A percentile compares a stretch with the other conserved stretches of the same genome.
Evolutionary conservation across 2,113 vertebrate species (phyloP).

Genomic region (Chionis minor): DNA sequence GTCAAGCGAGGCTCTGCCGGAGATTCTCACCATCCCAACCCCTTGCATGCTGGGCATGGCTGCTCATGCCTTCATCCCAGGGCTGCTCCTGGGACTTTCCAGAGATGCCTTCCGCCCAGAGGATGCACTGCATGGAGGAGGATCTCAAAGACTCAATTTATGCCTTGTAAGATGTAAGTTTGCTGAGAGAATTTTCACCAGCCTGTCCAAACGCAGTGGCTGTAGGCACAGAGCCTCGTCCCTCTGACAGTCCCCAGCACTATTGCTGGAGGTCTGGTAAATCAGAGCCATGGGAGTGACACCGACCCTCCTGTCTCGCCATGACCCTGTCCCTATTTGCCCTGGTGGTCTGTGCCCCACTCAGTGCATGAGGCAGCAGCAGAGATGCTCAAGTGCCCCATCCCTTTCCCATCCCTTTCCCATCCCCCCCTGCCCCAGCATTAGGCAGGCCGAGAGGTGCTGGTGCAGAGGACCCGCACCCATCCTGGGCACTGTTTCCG

Average conservation of each 20-base stretch:
- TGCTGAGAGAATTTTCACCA: background rate
- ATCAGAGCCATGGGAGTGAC: background rate
- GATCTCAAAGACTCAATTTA: background rate
- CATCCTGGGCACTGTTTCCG: accelerated
- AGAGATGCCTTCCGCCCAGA: background rate
- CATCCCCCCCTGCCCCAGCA: accelerated
- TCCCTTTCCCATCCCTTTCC: background rate
- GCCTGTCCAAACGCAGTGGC: background rate
- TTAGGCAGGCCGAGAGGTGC: background rate
- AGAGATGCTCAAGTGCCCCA: background rate
- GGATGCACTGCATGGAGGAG: background rate
- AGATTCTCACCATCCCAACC: background rate
- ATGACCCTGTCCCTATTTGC: background rate
- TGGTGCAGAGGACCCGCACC: background rate
- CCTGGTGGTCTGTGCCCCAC: background rate
- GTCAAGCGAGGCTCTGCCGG: background rate
- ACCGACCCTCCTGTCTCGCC: background rate
- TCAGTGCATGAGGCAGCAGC: accelerated
- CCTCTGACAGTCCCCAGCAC: accelerated
- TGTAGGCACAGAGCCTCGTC: background rate
- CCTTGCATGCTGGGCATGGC: background rate
- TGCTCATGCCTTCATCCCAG: background rate
- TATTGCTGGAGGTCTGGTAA: background rate
- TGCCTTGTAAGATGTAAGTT: background rate
- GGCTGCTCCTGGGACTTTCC: background rate